These are phyloP conservation scores for Harpegnathos saltator DNA, from an alignment of 1,140 invertebrate species.

Conservation along the genomic window DNA sequence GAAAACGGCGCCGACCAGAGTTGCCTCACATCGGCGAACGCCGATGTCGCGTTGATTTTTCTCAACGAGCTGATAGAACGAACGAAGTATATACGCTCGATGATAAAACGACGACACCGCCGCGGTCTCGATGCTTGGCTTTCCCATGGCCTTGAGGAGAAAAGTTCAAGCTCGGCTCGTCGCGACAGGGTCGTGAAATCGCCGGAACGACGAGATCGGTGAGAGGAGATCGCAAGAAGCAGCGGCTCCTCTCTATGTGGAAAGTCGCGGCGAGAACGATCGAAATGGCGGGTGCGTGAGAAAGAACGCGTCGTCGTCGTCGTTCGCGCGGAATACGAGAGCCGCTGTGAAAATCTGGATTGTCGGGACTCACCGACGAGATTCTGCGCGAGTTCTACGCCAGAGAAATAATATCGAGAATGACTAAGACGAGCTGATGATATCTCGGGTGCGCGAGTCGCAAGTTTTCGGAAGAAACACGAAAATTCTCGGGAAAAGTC, in stretches of 20 bases:
- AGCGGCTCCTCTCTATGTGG: neutral
- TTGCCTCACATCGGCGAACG: too few species aligned
- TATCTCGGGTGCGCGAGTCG: too few species aligned
- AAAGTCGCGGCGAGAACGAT: slow-evolving; percentile 19
- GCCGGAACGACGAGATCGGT: slow-evolving; percentile 40
- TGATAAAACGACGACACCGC: neutral
- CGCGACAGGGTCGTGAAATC: slow-evolving; percentile 14
- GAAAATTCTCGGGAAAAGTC: too few species aligned
- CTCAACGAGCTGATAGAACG: neutral
- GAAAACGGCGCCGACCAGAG: too few species aligned
- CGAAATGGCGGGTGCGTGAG: neutral
- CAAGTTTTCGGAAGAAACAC: too few species aligned
- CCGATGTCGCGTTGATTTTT: neutral
- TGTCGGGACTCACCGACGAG: too few species aligned
- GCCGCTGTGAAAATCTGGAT: too few species aligned
- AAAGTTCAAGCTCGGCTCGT: slow-evolving; percentile 51
- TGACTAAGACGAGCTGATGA: too few species aligned
- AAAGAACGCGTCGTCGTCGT: neutral
- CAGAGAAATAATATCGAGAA: too few species aligned
- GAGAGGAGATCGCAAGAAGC: slow-evolving; percentile 10
- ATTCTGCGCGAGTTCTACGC: too few species aligned
- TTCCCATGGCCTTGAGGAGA: slow-evolving; percentile 31
- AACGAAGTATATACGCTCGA: neutral
- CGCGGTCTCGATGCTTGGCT: neutral
- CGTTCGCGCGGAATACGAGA: too few species aligned